A percentile compares a stretch with the other conserved stretches of the same genome.
phyloP scores from a whole-genome alignment of 1,140 invertebrate genomes.

The Oryctes rhinoceros region DNA sequence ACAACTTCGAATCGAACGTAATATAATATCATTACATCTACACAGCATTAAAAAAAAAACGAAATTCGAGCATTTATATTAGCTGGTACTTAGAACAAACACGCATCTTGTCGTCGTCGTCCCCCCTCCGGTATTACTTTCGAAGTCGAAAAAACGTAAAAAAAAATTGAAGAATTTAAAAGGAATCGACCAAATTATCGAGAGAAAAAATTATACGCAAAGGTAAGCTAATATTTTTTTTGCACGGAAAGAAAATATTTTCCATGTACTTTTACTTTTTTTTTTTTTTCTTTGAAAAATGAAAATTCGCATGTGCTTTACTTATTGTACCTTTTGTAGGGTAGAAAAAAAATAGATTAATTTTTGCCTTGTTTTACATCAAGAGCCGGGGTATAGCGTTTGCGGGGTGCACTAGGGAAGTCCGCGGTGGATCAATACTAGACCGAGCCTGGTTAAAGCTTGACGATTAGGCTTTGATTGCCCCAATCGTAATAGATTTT shows the following conservation, averaged over 20 bases:
- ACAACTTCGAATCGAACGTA: neutral
- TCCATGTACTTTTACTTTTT: neutral
- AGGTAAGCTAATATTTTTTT: neutral
- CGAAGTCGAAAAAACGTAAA: constrained; percentile 46
- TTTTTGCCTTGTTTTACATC: constrained; percentile 13
- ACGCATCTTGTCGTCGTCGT: neutral
- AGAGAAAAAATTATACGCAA: neutral
- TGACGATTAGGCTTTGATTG: constrained; percentile 13
- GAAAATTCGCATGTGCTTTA: neutral
- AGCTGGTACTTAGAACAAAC: neutral
- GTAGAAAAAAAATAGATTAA: neutral
- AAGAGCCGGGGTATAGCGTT: constrained; percentile 43
- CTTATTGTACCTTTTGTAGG: neutral
- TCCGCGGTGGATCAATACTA: constrained; percentile 54
- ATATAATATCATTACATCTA: neutral
- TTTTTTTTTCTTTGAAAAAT: no score
- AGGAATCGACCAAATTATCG: neutral
- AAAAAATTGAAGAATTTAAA: constrained; percentile 41
- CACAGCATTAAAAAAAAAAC: constrained; percentile 41
- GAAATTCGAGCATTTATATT: neutral
- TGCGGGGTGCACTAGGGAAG: constrained; percentile 49
- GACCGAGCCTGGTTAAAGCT: constrained; percentile 49
- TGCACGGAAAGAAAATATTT: constrained; percentile 42
- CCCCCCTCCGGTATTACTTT: constrained; percentile 45
- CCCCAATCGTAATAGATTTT: neutral